phyloP scores from a whole-genome alignment of 2,113 vertebrate genomes.

The Urocynchramus pylzowi region DNA sequence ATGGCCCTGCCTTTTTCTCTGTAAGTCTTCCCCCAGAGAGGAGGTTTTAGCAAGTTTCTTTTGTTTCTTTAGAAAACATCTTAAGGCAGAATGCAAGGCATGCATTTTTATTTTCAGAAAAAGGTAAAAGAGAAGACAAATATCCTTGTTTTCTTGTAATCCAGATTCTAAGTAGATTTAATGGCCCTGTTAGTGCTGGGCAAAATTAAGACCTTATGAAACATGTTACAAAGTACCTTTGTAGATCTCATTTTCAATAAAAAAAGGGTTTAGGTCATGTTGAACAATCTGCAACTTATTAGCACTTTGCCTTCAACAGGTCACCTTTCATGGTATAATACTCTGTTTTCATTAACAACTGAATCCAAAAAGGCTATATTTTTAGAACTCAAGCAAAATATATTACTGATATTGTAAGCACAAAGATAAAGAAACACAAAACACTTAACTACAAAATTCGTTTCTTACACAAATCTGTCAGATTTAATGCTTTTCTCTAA shows the following conservation, averaged over 20 bases:
- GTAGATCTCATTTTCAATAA: conserved; percentile 51
- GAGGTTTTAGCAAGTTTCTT: neutral
- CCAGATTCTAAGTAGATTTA: conserved; percentile 58
- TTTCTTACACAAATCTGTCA: neutral
- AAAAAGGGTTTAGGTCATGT: conserved; percentile 38
- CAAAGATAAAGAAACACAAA: neutral
- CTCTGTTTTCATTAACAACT: conserved; percentile 47
- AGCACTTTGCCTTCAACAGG: conserved; percentile 46
- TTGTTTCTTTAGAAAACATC: conserved; percentile 3
- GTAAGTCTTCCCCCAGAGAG: neutral
- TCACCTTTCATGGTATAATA: conserved; percentile 5
- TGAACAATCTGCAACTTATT: conserved; percentile 57
- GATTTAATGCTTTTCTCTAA: neutral
- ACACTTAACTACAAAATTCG: neutral
- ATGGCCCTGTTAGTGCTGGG: conserved; percentile 46
- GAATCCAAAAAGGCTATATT: neutral
- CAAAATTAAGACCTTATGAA: conserved; percentile 70
- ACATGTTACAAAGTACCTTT: conserved; percentile 58
- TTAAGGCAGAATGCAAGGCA: neutral
- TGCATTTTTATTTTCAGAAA: conserved; percentile 1
- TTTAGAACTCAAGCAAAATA: conserved; percentile 26
- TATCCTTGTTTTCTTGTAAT: conserved; percentile 55
- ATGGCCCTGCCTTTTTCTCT: neutral
- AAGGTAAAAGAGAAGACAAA: conserved; percentile 15
- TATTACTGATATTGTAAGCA: neutral